Evolutionary conservation across 2,888 invertebrate species (phyloP).

Genomic region (Unio pictorum): DNA sequence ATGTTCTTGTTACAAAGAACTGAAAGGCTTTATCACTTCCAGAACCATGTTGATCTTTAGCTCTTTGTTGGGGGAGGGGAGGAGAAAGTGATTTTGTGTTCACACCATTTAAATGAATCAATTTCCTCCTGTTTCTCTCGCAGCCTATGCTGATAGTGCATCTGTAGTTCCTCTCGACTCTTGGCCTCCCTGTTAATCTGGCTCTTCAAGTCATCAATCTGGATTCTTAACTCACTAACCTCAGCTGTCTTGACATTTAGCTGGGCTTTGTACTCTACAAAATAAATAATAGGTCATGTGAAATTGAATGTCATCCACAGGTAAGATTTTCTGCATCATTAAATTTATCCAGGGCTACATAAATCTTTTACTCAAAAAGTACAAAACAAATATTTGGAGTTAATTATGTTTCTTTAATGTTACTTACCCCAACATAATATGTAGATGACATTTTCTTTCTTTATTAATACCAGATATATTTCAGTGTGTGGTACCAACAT

Average conservation of each 20-base stretch:
- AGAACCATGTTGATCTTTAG: not conserved
- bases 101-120: slow-evolving; percentile 62
- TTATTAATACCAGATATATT: too few species aligned
- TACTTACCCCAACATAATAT: too few species aligned
- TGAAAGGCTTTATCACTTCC: too few species aligned
- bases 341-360: not conserved
- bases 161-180: slow-evolving; percentile 61
- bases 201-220: slow-evolving; percentile 60
- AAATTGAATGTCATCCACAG: not conserved
- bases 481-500: too few species aligned
- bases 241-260: slow-evolving; percentile 62
- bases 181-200: slow-evolving; percentile 51
- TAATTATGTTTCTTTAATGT: too few species aligned
- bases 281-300: not conserved
- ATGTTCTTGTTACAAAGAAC: too few species aligned
- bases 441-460: too few species aligned
- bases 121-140: slow-evolving; percentile 67
- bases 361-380: not conserved
- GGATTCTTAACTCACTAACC: slow-evolving; percentile 66
- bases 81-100: not conserved
- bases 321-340: not conserved
- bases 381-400: not conserved
- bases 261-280: slow-evolving; percentile 48
- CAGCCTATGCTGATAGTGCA: slow-evolving; percentile 64
- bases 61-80: not conserved